Evolutionary conservation across 1,140 invertebrate species (phyloP), one percentile per base, ranked within the genome.

Genomic region (Drosophila ananassae): DNA sequence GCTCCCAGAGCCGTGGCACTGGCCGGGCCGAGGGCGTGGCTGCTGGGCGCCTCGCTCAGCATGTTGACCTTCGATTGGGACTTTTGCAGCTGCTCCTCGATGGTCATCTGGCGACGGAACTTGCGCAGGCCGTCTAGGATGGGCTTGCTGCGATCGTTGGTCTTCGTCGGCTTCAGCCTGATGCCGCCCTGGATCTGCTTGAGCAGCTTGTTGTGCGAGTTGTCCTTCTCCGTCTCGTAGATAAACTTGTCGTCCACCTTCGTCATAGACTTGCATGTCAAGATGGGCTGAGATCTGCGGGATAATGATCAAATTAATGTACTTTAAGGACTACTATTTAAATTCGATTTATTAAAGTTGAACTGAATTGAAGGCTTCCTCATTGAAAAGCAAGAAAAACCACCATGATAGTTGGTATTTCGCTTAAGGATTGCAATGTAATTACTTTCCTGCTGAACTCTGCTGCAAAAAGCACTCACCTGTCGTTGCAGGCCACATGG

Each of bases 81-180:
- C 84, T 97, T 96, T 64, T 96, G 95, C 32, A 97, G 94, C 92
- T 97, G 96, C 91, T 97, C 97, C 82, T 97, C 96, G 71, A 97
- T 96, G 2, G 97, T 98, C 94, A 97, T 94, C 92, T 98, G 97
- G 74, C 96, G 94, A 57, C 97, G 94, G 90, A 98, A 97, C 92
- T 97, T 97, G 44, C 96, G 94, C 48, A 98, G 92, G 17, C 97
- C 97, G 92, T 95, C 95, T 50, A 98, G 92, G 57, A 96, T 94
- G 2, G 97, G 97, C 92, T 94, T 97, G 83, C 96, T 97, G 75
- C 97, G 95, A 83, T 98, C 97, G 89, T 98, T 97, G 17, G 95
- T 96, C 91, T 95, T 95, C 0, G 95, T 95, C 59, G 94, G 95
- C 83, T 96, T 97, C 56, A 98, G 92, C 83, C 93, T 94, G 0